These are phyloP conservation scores for Mungos mungo DNA, from an alignment of 2,113 vertebrate genomes.

Conservation along the genomic window DNA sequence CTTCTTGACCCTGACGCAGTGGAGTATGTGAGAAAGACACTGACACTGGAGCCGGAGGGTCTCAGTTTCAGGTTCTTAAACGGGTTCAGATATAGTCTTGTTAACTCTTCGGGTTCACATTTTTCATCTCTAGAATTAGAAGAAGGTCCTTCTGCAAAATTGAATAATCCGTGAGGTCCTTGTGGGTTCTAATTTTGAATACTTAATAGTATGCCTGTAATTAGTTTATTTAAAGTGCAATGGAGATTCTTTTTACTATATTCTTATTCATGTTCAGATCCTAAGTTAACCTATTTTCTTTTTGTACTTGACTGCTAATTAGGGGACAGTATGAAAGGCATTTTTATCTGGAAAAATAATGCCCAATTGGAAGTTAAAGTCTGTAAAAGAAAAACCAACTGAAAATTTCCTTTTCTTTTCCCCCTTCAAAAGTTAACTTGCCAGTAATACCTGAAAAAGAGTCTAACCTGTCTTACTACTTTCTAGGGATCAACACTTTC, in stretches of 20 bases:
- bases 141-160: not conserved
- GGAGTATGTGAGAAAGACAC: not conserved
- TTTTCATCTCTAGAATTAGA: not conserved
- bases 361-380: not conserved
- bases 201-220: not conserved
- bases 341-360: constrained; percentile 31
- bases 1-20: not conserved
- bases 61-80: not conserved
- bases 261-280: not conserved
- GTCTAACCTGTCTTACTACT: constrained; percentile 87
- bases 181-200: not conserved
- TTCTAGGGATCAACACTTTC: constrained; percentile 80
- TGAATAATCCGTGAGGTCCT: not conserved
- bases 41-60: not conserved
- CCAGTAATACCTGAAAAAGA: constrained; percentile 49
- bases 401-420: constrained; percentile 35
- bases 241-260: not conserved
- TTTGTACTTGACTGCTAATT: not conserved
- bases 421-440: constrained; percentile 62
- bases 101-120: not conserved
- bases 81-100: not conserved
- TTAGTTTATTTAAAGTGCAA: not conserved
- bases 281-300: not conserved
- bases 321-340: not conserved
- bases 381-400: not conserved